Evolutionary conservation across 2,888 invertebrate genomes (phyloP).

Genomic region (Andrena flavipes): DNA sequence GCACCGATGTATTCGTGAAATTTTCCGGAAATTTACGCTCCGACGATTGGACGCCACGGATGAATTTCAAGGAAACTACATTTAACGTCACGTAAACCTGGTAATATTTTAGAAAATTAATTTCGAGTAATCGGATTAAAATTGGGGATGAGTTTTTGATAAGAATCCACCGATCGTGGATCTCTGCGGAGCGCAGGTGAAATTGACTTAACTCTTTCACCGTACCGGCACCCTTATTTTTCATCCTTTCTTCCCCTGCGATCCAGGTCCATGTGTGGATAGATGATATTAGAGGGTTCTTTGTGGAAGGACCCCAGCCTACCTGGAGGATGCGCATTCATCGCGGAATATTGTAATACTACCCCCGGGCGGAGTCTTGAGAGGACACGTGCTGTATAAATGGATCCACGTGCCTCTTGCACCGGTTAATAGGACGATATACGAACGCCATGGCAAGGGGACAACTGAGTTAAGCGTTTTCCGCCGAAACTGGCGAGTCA

Average conservation of each 20-base stretch:
- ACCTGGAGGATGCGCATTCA: slow-evolving; percentile 47
- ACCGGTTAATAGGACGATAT: slow-evolving; percentile 21
- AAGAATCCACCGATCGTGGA: neutral
- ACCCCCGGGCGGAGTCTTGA: slow-evolving; percentile 37
- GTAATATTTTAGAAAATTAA: neutral
- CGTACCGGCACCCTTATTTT: neutral
- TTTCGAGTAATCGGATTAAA: neutral
- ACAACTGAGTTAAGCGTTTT: neutral
- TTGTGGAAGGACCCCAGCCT: slow-evolving; percentile 24
- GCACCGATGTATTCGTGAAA: slow-evolving; percentile 39
- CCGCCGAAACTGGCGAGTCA: neutral
- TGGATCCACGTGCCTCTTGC: slow-evolving; percentile 48
- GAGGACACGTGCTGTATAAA: slow-evolving; percentile 53
- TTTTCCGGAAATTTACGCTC: slow-evolving; percentile 50
- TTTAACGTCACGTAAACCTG: neutral
- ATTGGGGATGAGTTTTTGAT: neutral
- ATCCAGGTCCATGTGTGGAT: neutral
- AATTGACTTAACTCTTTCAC: slow-evolving; percentile 51
- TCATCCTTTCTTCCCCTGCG: neutral
- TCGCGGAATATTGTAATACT: slow-evolving; percentile 23
- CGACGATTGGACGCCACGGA: neutral
- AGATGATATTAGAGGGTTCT: slow-evolving; percentile 35
- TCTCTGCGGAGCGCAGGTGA: neutral
- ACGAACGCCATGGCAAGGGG: neutral
- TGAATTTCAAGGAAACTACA: neutral